These are phyloP conservation scores for Rachycentron canadum DNA, from an alignment of 2,797 vertebrate genomes.

Conservation along the genomic window DNA sequence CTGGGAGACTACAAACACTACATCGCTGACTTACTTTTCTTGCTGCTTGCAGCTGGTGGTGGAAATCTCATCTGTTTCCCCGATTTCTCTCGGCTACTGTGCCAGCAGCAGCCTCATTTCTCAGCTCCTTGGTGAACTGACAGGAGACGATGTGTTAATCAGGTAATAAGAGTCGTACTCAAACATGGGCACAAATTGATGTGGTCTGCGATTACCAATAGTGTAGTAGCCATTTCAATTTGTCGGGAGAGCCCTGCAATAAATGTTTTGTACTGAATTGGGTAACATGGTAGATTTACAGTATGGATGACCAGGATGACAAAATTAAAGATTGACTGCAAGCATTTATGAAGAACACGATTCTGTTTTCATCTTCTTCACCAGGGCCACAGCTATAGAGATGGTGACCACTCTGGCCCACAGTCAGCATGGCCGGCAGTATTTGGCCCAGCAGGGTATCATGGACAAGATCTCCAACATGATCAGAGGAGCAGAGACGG, in stretches of 20 bases:
- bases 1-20: background rate
- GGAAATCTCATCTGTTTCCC: conserved; percentile 89
- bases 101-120: conserved; percentile 89
- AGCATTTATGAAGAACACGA: background rate
- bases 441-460: conserved; percentile 92
- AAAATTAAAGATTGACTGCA: background rate
- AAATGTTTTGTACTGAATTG: background rate
- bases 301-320: background rate
- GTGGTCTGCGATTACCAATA: background rate
- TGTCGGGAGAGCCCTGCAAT: background rate
- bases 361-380: conserved; percentile 18
- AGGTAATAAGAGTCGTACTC: conserved; percentile 81
- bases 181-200: background rate
- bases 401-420: conserved; percentile 92
- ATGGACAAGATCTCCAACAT: conserved; percentile 96
- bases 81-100: conserved; percentile 91
- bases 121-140: conserved; percentile 91
- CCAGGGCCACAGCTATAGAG: conserved; percentile 93
- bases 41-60: conserved; percentile 88
- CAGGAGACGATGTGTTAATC: conserved; percentile 93
- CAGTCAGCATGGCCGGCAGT: conserved; percentile 91
- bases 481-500: conserved; percentile 92
- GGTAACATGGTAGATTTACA: background rate
- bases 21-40: conserved; percentile 1
- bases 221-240: background rate